Percentiles rank a stretch among this genome's conserved stretches.
phyloP scores from a whole-genome alignment of 2,113 vertebrate genomes.

The Dipodomys stephensi region DNA sequence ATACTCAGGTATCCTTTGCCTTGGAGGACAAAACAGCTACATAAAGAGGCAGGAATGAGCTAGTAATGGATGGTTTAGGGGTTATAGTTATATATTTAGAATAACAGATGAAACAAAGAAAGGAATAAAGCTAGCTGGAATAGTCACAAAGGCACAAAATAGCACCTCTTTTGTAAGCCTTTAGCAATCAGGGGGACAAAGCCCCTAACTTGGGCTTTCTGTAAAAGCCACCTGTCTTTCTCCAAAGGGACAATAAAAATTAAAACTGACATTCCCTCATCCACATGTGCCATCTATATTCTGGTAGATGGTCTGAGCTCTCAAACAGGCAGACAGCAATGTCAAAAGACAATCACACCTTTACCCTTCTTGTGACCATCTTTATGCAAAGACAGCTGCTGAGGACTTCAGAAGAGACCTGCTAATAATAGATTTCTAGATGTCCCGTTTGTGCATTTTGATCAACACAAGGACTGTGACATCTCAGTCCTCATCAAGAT shows the following conservation, averaged over 20 bases:
- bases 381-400: conserved; percentile 66
- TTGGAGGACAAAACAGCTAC: conserved; percentile 44
- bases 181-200: neutral
- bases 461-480: conserved; percentile 63
- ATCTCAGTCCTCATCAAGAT: conserved; percentile 49
- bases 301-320: conserved; percentile 47
- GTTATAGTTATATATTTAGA: conserved; percentile 52
- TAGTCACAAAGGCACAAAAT: neutral
- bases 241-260: conserved; percentile 39
- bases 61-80: neutral
- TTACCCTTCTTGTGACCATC: conserved; percentile 67
- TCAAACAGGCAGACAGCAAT: conserved; percentile 64
- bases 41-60: conserved; percentile 29
- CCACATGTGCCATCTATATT: conserved; percentile 58
- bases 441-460: conserved; percentile 47
- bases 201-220: neutral
- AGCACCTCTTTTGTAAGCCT: neutral
- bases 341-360: conserved; percentile 62
- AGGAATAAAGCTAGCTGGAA: conserved; percentile 23
- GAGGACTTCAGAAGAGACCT: conserved; percentile 54
- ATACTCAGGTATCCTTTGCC: neutral
- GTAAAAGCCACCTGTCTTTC: neutral
- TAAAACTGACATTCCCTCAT: neutral
- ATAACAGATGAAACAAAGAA: conserved; percentile 13
- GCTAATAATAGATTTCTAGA: conserved; percentile 42